Evolutionary conservation across 2,888 invertebrate genomes (phyloP), one percentile per base, ranked within the genome.

Genomic region (Harmothoe impar): DNA sequence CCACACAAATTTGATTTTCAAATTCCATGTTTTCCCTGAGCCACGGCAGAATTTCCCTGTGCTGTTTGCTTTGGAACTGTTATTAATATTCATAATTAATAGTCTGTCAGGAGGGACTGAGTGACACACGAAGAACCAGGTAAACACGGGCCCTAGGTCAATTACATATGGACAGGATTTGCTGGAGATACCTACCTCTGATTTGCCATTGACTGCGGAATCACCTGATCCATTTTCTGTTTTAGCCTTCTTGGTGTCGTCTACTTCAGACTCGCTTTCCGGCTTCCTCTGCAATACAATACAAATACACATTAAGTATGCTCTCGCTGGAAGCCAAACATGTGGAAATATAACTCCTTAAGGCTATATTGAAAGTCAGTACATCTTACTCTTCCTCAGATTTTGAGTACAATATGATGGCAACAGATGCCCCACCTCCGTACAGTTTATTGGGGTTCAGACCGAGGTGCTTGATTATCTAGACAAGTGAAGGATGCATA

Each of bases 241-340:
- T 54, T 86, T 86, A 15, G 86, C 86, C 33, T 90, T 90, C 43
- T 86, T 90, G 85, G 68, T 15, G 33, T 90, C 90, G 0, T 90
- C 90, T 51, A 33, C 25, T 5, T 29, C 33, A 25, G 29, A 20
- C 29, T 86, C 90, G 7, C 77, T 78, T n/a, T 90, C 90, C 3
- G 90, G 85, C 86, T 90, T 90, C 52, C 90, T 81, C 90, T 90
- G 89, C 17, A 89, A 89, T 7, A 31, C 7, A 52, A 52, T 88
- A 12, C 12, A 23, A 20, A 88, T 35, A 31, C 25, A 52, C 29
- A 54, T 29, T 12, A 20, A 52, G 54, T 29, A 25, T 56, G 29
- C 31, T 29, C 20, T 85, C 33, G 35, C 23, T 62, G 62, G 23
- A n/a, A n/a, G 0, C 3, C 3, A 78, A 78, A 78, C 29, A 78